Conservation (phyloP, 2,113 vertebrate species). For the Gulo gulo region DNA sequence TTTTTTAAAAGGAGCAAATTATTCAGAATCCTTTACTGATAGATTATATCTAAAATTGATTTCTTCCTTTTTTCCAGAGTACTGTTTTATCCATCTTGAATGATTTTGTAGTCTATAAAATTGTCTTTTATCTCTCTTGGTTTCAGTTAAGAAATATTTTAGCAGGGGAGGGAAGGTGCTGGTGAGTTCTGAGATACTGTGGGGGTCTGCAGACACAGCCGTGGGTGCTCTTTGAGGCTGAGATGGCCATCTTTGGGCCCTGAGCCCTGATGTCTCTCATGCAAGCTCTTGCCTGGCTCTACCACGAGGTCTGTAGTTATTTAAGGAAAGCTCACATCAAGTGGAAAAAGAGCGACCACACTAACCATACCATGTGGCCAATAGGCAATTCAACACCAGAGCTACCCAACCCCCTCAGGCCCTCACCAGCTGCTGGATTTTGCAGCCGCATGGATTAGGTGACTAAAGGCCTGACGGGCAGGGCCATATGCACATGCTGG, state of each 20-base stretch:
- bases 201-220: not conserved
- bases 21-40: slow-evolving; percentile 41
- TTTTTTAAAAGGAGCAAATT: slow-evolving; percentile 51
- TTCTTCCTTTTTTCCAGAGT: not conserved
- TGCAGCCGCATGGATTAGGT: slow-evolving; percentile 32
- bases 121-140: not conserved
- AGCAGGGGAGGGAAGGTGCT: not conserved
- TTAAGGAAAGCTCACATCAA: slow-evolving; percentile 73
- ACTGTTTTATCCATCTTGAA: slow-evolving; percentile 3
- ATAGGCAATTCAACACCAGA: slow-evolving; percentile 61
- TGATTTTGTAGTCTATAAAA: not conserved
- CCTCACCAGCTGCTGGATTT: not conserved
- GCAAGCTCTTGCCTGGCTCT: not conserved
- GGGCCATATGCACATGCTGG: not conserved
- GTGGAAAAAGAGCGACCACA: slow-evolving; percentile 65
- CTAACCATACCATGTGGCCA: slow-evolving; percentile 10
- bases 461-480: not conserved
- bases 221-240: not conserved
- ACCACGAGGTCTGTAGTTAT: slow-evolving; percentile 55
- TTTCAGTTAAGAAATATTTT: not conserved
- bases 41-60: slow-evolving; percentile 38
- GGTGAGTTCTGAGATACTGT: not conserved
- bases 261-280: not conserved
- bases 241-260: not conserved
- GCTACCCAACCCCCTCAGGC: not conserved